Evolutionary conservation across 2,888 invertebrate species (phyloP).

Genomic region (Clistopyga incitator): DNA sequence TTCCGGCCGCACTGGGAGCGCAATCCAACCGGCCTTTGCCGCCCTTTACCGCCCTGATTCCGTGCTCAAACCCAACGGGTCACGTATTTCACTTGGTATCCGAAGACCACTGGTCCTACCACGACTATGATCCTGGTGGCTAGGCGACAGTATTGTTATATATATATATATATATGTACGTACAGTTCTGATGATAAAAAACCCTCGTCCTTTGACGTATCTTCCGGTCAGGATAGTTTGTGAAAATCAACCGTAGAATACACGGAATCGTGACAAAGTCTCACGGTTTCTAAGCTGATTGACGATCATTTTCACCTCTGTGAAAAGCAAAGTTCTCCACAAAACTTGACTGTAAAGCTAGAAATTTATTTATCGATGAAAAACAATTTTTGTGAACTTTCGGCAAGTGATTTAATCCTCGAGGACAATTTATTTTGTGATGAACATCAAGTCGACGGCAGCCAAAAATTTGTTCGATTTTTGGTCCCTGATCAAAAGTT

Average conservation of each 20-base stretch:
- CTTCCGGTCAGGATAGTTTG: slow-evolving; percentile 41
- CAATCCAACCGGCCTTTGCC: slow-evolving; percentile 45
- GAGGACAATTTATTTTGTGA: too few species aligned
- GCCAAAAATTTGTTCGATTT: background rate
- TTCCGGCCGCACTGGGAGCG: slow-evolving; percentile 44
- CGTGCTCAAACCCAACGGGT: slow-evolving; percentile 40
- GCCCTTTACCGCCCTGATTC: slow-evolving; percentile 50
- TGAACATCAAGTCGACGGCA: background rate
- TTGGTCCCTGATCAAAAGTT: background rate
- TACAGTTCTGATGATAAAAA: slow-evolving; percentile 15
- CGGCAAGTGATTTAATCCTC: too few species aligned
- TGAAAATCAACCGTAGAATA: slow-evolving; percentile 42
- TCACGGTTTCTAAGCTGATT: background rate
- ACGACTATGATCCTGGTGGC: background rate
- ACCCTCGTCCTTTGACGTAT: slow-evolving; percentile 50
- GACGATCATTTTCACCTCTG: background rate
- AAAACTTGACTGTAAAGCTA: too few species aligned
- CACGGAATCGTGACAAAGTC: slow-evolving; percentile 19
- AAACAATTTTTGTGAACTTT: too few species aligned
- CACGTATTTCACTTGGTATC: slow-evolving; percentile 62
- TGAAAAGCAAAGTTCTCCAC: too few species aligned
- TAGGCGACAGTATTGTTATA: slow-evolving; percentile 16
- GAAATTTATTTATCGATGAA: too few species aligned
- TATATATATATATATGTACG: slow-evolving; percentile 24
- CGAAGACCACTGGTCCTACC: slow-evolving; percentile 21